These are phyloP conservation scores for Hippocampus abdominalis DNA, from an alignment of 2,113 vertebrate species.

Conservation along the genomic window DNA sequence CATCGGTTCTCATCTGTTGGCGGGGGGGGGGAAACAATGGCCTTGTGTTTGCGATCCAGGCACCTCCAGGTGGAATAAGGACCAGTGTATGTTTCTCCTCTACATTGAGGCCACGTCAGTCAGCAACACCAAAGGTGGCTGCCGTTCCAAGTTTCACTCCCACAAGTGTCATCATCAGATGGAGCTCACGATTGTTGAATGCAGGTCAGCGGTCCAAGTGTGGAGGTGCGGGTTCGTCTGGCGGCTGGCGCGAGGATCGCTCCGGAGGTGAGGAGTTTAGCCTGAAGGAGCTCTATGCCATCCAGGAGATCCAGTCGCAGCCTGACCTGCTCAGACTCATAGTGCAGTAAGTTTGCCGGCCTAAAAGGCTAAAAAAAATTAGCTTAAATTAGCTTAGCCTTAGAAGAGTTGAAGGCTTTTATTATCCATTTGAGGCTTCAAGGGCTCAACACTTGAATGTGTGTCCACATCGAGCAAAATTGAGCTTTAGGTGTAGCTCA, in stretches of 20 bases:
- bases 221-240: slow-evolving; percentile 63
- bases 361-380: neutral
- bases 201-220: slow-evolving; percentile 52
- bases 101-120: slow-evolving; percentile 93
- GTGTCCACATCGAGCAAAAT: no score
- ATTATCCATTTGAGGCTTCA: no score
- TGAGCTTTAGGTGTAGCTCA: no score
- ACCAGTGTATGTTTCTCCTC: slow-evolving; percentile 95
- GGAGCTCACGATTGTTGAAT: neutral
- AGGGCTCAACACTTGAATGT: no score
- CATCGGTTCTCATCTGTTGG: no score
- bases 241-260: slow-evolving; percentile 67
- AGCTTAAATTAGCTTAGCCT: no score
- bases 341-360: slow-evolving; percentile 48
- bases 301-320: slow-evolving; percentile 96
- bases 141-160: no score
- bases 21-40: no score
- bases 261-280: slow-evolving; percentile 82
- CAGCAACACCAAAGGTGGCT: slow-evolving; percentile 87
- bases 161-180: neutral
- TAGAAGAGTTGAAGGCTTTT: no score
- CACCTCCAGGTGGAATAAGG: slow-evolving; percentile 82
- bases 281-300: slow-evolving; percentile 92
- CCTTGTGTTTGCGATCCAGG: slow-evolving; percentile 63
- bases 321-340: slow-evolving; percentile 78